Base-by-base conservation (phyloP, 2,888 invertebrate genomes). In the Polyommatus icarus region DNA sequence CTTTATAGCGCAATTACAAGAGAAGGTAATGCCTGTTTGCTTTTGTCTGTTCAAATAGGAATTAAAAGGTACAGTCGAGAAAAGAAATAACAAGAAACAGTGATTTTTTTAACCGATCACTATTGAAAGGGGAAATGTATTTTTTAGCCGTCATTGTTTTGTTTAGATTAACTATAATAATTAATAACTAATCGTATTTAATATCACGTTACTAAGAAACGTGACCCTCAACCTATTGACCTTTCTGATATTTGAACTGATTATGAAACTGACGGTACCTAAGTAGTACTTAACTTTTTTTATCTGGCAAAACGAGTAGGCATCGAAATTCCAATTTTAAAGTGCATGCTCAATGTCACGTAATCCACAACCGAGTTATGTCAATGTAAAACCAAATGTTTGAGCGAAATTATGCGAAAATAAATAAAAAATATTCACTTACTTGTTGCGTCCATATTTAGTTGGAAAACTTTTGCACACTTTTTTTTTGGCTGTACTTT, bases 391-490 rank as follows among this genome's bases (percentile, higher is more conserved):
- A n/a, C n/a, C n/a, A 18, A 76, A 57, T 50, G 12, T 67, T 29
- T 12, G 24, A 15, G 24, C 2, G 12, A 50, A 32, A 40, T 57
- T n/a, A n/a, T n/a, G 50, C 76, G 24, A 46, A 57, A 76, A 76
- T 15, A 75, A 29, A 40, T 72, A 20, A 71, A 59, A 59, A 46
- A 86, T 85, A 85, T 87, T 87, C 86, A 87, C 93, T 93, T 86
- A 93, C 93, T 91, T 83, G 93, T 93, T 86, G 93, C 93, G 90
- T 93, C 93, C 93, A 93, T 93, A 85, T 81, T 91, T 89, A 87
- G 86, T 88, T 91, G 91, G 7, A 29, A 91, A 90, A 91, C 91
- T 92, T 92, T 92, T 89, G 86, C 80, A 80, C 82, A 77, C 85
- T 86, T 89, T 40, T 36, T 36, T 36, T 40, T 72, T 32, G 29